Evolutionary conservation across 1,140 invertebrate species (phyloP).

Genomic region (Sarcophaga peregrina): DNA sequence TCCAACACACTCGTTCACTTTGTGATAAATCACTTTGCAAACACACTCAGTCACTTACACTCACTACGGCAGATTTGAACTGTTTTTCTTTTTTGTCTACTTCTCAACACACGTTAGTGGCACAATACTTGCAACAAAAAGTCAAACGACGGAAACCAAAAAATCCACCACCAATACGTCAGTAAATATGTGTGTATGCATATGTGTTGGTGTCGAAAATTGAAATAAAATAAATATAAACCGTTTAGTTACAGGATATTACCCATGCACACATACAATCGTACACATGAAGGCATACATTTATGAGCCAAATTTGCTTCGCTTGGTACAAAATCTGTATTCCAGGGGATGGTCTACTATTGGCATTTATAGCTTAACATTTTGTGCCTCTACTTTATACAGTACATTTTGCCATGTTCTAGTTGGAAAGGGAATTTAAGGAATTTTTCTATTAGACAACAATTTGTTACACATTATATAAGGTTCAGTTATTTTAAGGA

Average conservation of each 20-base stretch:
- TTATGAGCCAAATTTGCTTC: background rate
- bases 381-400: background rate
- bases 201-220: conserved; percentile 58
- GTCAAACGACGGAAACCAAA: conserved; percentile 39
- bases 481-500: conserved; percentile 15
- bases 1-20: conserved; percentile 42
- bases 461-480: conserved; percentile 31
- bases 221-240: conserved; percentile 64
- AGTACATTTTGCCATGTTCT: background rate
- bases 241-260: conserved; percentile 67
- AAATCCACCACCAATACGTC: background rate
- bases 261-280: conserved; percentile 54
- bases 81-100: background rate
- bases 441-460: conserved; percentile 39
- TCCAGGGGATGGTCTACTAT: background rate
- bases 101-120: background rate
- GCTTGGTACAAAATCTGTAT: background rate
- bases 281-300: background rate
- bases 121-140: conserved; percentile 34
- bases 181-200: conserved; percentile 7
- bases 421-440: conserved; percentile 33
- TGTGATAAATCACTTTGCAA: conserved; percentile 36
- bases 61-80: background rate
- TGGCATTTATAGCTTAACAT: background rate
- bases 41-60: background rate